A percentile compares a stretch with the other conserved stretches of the same genome.
phyloP scores from a whole-genome alignment of 2,113 vertebrate genomes.

The Cryptotis parvus region DNA sequence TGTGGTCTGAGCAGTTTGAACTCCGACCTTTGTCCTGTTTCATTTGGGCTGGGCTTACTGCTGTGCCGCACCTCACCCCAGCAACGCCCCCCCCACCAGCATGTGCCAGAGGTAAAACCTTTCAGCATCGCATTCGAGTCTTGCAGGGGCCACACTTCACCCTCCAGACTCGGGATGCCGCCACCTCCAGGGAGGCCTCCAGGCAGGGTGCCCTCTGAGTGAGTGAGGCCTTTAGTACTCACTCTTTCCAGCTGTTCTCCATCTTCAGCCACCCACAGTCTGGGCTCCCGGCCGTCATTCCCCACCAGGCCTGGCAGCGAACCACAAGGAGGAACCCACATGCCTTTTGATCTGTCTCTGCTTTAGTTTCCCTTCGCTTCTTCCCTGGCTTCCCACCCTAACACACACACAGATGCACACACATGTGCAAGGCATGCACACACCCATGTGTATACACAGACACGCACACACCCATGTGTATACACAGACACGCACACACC shows the following conservation, averaged over 20 bases:
- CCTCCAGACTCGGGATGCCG: neutral
- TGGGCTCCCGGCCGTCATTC: constrained; percentile 81
- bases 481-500: too few relatives aligned
- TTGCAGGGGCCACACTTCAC: neutral
- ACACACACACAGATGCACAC: neutral
- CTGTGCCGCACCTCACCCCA: neutral
- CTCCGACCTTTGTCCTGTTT: neutral
- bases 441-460: neutral
- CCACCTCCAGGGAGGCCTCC: too few relatives aligned
- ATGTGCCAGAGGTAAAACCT: neutral
- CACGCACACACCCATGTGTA: too few relatives aligned
- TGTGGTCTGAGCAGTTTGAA: neutral
- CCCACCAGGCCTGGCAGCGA: constrained; percentile 76
- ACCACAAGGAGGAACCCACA: constrained; percentile 87
- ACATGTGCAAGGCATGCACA: neutral
- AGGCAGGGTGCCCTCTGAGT: constrained; percentile 47
- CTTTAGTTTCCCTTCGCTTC: constrained; percentile 35
- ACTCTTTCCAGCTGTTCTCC: constrained; percentile 53
- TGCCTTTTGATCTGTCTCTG: constrained; percentile 82
- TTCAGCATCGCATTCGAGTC: neutral
- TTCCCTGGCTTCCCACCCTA: neutral
- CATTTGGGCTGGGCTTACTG: neutral
- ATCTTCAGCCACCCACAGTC: constrained; percentile 71
- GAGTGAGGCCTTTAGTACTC: constrained; percentile 81
- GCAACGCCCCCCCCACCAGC: too few relatives aligned